Evolutionary conservation across 1,140 invertebrate genomes (phyloP), one percentile per base, ranked within the genome.

Genomic region (Drosophila ogumai): DNA sequence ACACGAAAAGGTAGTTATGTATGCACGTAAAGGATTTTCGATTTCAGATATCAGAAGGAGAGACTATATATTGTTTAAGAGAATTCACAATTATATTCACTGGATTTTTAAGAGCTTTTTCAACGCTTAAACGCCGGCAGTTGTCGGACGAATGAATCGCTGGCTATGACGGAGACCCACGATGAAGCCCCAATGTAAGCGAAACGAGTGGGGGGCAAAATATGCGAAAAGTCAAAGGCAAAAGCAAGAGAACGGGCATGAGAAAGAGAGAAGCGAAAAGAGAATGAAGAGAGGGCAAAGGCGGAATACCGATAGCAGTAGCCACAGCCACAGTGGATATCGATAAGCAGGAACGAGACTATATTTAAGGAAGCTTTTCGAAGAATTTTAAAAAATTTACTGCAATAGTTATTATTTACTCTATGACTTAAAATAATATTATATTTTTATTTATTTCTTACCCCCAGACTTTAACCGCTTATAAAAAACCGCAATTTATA

Each of bases 281-380:
- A 6, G 36, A 38, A 55, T 55, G 5, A 56, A 47, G 25, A 41
- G 43, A 36, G 32, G 7, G n/a, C 34, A 46, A 19, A 54, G 38
- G 31, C 25, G 25, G n/a, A 73, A 63, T 38, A 40, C n/a, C 54
- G 38, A 76, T 49, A 67, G 56, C 32, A 32, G 54, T 66, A 41
- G 47, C 41, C 47, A 41, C 43, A 10, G 22, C 19, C 38, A 72
- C 67, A 72, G 67, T 58, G 52, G 22, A 34, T n/a, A 47, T 25
- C 15, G 40, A 28, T 49, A n/a, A n/a, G 38, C 32, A 25, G 7
- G 1, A 12, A 64, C 55, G 9, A 46, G 12, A 22, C 19, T 12
- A 46, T 7, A 25, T 31, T 49, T 6, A 17, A 3, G 25, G 47
- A 28, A 49, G 15, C 22, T n/a, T 49, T 7, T 10, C 2, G 15